phyloP scores from a whole-genome alignment of 2,888 invertebrate species.

The Anarsia innoxiella region DNA sequence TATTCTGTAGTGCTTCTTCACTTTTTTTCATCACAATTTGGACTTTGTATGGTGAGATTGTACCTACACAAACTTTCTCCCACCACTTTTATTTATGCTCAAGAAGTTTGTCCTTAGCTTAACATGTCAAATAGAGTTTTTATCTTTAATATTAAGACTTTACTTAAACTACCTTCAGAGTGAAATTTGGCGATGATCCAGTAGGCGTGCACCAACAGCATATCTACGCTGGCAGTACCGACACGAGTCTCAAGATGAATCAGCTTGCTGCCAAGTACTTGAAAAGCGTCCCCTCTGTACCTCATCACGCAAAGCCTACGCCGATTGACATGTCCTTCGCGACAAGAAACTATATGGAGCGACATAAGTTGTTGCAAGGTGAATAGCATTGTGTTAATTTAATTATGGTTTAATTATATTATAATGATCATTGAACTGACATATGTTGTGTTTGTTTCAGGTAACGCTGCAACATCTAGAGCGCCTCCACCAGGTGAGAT shows the following conservation, averaged over 20 bases:
- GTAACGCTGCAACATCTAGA: constrained; percentile 25
- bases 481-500: constrained; percentile 39
- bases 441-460: constrained; percentile 30
- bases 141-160: neutral
- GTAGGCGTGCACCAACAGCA: constrained; percentile 41
- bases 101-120: too few species aligned
- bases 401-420: neutral
- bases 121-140: too few species aligned
- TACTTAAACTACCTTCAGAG: constrained; percentile 29
- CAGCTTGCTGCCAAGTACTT: constrained; percentile 66
- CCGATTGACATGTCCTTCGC: constrained; percentile 80
- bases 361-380: constrained; percentile 77
- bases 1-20: too few species aligned
- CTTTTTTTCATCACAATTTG: too few species aligned
- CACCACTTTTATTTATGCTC: too few species aligned
- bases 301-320: constrained; percentile 20
- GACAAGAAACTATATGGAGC: constrained; percentile 82
- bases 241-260: constrained; percentile 68
- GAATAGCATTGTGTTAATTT: constrained; percentile 1
- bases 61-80: too few species aligned
- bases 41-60: too few species aligned
- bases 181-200: constrained; percentile 65
- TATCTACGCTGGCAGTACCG: constrained; percentile 31
- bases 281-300: constrained; percentile 26
- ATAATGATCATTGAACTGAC: neutral